phyloP scores from a whole-genome alignment of 2,888 invertebrate species.

The Parnassius apollo region DNA sequence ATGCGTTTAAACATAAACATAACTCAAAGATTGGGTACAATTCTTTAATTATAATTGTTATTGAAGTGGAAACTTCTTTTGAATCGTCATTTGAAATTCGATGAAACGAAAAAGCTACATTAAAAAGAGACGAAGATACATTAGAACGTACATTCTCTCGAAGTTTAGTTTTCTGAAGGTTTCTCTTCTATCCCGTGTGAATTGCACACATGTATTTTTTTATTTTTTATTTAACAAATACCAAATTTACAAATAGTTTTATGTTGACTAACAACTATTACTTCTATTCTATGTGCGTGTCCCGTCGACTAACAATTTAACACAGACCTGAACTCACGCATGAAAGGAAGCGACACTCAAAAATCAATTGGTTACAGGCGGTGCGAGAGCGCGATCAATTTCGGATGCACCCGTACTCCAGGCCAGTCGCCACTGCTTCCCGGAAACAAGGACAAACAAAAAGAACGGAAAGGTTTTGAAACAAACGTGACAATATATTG shows the following conservation, averaged over 20 bases:
- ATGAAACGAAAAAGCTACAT: too few species aligned
- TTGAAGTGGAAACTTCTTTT: too few species aligned
- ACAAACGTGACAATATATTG: too few species aligned
- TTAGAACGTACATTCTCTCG: too few species aligned
- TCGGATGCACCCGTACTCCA: slow-evolving; percentile 62
- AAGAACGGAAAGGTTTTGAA: background rate
- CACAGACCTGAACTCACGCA: slow-evolving; percentile 41
- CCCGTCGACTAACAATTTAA: slow-evolving; percentile 55
- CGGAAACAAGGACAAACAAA: slow-evolving; percentile 25
- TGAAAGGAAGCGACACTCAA: slow-evolving; percentile 53
- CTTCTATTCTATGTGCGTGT: slow-evolving; percentile 39
- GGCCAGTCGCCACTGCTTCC: slow-evolving; percentile 39
- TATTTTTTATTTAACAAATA: background rate
- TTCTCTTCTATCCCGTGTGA: too few species aligned
- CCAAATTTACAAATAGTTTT: background rate
- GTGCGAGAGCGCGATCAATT: slow-evolving; percentile 59
- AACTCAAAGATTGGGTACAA: too few species aligned
- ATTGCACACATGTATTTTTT: too few species aligned
- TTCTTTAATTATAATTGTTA: too few species aligned
- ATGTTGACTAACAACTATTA: slow-evolving; percentile 14
- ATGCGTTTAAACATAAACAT: too few species aligned
- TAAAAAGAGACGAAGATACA: too few species aligned
- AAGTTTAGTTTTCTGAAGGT: too few species aligned
- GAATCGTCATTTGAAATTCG: too few species aligned
- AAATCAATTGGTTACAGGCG: slow-evolving; percentile 71